Evolutionary conservation across 2,797 vertebrate species (phyloP), one percentile per base, ranked within the genome.

Genomic region (Microctenopoma steveboyesi): DNA sequence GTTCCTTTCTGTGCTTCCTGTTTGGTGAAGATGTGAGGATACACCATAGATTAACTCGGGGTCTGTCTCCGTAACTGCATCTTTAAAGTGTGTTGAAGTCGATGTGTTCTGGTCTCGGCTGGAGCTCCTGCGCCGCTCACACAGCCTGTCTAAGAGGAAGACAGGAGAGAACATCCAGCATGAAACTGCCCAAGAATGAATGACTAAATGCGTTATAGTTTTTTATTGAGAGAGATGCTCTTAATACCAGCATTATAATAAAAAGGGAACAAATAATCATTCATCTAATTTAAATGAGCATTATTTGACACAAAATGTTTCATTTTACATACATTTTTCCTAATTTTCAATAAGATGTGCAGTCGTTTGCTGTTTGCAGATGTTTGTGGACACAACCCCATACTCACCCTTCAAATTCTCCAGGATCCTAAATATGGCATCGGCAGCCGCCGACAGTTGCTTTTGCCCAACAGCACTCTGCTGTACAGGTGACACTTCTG

Each of bases 351-450:
- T 1, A 42, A 22, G 49, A 48, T 5, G 45, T 69, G 62, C 60
- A 51, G 27, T 15, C 16, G 14, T 1, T 25, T 39, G 0, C 5
- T 6, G 3, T 30, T 30, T 6, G 18, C 33, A 11, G 6, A 15
- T 7, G 22, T 45, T 4, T 0, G 51, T 45, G 4, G 53, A 39
- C 0, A 68, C 48, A 0, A 8, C 28, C 14, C 74, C 67, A n/a
- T 47, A 35, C 28, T 70, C 66, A n/a, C 11, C 13, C 30, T 72
- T 35, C 78, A 68, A 64, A 0, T 8, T 9, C 60, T 82, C 63
- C 22, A 84, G 30, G 51, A 84, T 74, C 72, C 46, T n/a, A 0
- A 68, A 69, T 55, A 84, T 77, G 42, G 84, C 84, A 0, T 82
- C 72, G 2, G 82, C 74, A 0, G 65, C 60, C 16, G 5, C 18